Percentiles rank a stretch among this genome's conserved stretches.
Conservation (phyloP, 2,888 invertebrate species). For the Eupithecia insigniata region DNA sequence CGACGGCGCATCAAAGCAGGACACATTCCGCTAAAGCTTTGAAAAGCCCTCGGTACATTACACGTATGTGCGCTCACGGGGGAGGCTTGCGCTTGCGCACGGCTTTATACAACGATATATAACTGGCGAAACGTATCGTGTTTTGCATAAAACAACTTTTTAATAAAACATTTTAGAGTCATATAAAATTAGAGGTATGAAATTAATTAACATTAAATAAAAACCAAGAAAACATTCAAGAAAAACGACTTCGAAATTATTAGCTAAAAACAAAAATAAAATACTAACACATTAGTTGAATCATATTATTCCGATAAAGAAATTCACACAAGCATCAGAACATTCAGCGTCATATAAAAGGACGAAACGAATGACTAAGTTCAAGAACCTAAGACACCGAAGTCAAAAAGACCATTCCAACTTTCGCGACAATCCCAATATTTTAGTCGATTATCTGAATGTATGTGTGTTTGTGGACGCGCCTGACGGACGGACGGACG, state of each 20-base stretch:
- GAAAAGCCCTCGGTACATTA: conserved; percentile 69
- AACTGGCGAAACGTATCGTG: not conserved
- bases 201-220: no score
- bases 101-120: not conserved
- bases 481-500: conserved; percentile 20
- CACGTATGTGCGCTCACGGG: conserved; percentile 50
- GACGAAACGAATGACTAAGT: conserved; percentile 20
- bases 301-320: not conserved
- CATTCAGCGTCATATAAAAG: not conserved
- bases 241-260: not conserved
- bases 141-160: not conserved
- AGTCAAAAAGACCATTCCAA: conserved; percentile 33
- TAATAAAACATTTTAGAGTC: not conserved
- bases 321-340: not conserved
- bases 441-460: conserved; percentile 40
- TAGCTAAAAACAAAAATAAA: not conserved
- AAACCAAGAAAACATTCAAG: no score
- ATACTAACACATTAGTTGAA: not conserved
- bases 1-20: conserved; percentile 57
- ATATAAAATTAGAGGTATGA: not conserved
- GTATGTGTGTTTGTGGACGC: conserved; percentile 32
- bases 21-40: conserved; percentile 67
- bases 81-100: not conserved
- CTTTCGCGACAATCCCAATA: conserved; percentile 42
- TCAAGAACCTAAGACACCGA: conserved; percentile 29